phyloP scores from a whole-genome alignment of 2,888 invertebrate genomes.

The Saturnia pavonia region DNA sequence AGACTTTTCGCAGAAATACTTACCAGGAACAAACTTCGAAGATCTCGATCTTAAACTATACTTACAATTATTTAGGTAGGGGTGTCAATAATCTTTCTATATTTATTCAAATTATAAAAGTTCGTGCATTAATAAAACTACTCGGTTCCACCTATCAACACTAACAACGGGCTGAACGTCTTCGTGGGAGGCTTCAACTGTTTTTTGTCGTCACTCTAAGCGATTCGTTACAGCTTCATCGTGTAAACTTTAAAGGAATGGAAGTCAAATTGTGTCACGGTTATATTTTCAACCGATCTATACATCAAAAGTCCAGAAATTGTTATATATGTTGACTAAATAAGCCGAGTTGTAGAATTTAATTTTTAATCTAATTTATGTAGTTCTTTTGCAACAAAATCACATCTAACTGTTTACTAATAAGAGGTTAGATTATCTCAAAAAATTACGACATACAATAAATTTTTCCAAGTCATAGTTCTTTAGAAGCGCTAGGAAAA shows the following conservation, averaged over 20 bases:
- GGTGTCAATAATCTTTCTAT: not conserved
- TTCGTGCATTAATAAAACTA: not conserved
- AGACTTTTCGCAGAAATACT: not conserved
- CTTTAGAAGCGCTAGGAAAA: no score
- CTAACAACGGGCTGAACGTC: not conserved
- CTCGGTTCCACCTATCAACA: not conserved
- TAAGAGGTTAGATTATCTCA: not conserved
- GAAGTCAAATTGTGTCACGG: not conserved
- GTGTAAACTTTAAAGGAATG: slow-evolving; percentile 3
- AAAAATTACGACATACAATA: no score
- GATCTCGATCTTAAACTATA: not conserved
- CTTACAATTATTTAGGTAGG: not conserved
- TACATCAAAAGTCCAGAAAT: not conserved
- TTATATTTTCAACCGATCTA: not conserved
- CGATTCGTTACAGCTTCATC: slow-evolving; percentile 4
- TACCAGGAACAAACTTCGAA: not conserved
- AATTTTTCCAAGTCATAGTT: no score
- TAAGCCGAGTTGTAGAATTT: not conserved
- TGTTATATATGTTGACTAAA: not conserved
- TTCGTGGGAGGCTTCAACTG: not conserved
- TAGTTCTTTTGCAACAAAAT: not conserved
- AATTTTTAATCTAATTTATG: no score
- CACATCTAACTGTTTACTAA: not conserved
- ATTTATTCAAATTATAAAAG: not conserved
- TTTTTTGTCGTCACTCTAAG: not conserved